Percentiles rank a stretch among this genome's conserved stretches.
Evolutionary conservation across 1,140 invertebrate species (phyloP).

Genomic region (Camponotus pennsylvanicus): DNA sequence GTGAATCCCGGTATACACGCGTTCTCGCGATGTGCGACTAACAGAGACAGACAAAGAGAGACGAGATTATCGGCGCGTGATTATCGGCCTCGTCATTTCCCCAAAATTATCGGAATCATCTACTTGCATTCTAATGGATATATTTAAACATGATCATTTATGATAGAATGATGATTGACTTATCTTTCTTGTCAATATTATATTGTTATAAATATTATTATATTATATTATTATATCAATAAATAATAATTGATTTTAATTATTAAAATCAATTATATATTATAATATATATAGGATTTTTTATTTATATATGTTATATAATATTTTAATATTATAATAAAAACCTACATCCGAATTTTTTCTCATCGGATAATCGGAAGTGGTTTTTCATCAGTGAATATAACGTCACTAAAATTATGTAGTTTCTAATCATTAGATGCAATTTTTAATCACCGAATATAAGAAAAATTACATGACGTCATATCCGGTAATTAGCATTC

Average conservation of each 20-base stretch:
- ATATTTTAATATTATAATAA: no score
- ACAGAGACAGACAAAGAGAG: slow-evolving; percentile 9
- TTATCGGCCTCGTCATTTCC: slow-evolving; percentile 32
- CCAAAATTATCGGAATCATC: slow-evolving; percentile 12
- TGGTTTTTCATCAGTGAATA: no score
- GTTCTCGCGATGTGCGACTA: slow-evolving; percentile 76
- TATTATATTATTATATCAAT: neutral
- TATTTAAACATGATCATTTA: neutral
- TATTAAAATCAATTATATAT: slow-evolving; percentile 20
- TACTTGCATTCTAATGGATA: neutral
- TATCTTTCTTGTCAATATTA: no score
- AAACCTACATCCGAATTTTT: no score
- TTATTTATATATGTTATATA: neutral
- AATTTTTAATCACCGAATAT: no score
- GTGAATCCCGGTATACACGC: slow-evolving; percentile 76
- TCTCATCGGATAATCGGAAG: no score
- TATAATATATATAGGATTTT: neutral
- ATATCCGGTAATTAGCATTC: no score
- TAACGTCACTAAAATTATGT: no score
- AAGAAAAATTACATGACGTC: no score
- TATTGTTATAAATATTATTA: neutral
- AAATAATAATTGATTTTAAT: neutral
- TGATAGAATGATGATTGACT: no score
- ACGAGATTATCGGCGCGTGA: slow-evolving; percentile 31
- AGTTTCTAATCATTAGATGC: no score